Evolutionary conservation across 2,797 vertebrate genomes (phyloP), one percentile per base, ranked within the genome.

Genomic region (Schizopygopsis pylzovi): DNA sequence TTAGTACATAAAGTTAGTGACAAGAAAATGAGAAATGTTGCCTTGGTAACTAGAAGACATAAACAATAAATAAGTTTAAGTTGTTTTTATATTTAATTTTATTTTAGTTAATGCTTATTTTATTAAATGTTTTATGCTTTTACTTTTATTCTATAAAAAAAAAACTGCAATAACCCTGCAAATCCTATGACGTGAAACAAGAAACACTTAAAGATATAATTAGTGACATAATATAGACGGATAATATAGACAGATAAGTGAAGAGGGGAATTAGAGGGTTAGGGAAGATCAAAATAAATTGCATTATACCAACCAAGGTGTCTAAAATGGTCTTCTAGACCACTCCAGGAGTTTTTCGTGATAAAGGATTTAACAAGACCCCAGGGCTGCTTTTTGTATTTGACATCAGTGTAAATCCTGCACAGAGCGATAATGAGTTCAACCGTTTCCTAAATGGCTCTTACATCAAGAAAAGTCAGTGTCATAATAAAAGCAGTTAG

Each of bases 381-480:
- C 98, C 98, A 99, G 0, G 98, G 98, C 86, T 99, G 97, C 92
- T 99, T 99, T 92, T 94, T 98, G 88, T 99, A 99, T 85, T 97
- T 98, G 85, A 99, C 94, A 89, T 99, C 97, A 6, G 97, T 96
- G 76, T 96, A 97, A 87, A 99, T 94, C 92, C 98, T 99, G 78
- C 8, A 59, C 7, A 70, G 41, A 68, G 18, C 18, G 2, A 65
- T 47, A 9, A 28, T 12, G 4, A 70, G 10, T 37, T 45, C 10
- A 52, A 1, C 25, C 54, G 20, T 59, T 73, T 70, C 9, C 13
- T 33, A 61, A 49, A 56, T 45, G 13, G 33, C 4, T 33, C 9
- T 43, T 25, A 61, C 28, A 63, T 49, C 0, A 54, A 82, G n/a
- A 70, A 39, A 43, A n/a, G 12, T 78, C 12, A 28, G 22, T 49